Percentiles rank a stretch among this genome's conserved stretches.
phyloP scores from a whole-genome alignment of 2,888 invertebrate genomes.

The Galerucella pusilla region DNA sequence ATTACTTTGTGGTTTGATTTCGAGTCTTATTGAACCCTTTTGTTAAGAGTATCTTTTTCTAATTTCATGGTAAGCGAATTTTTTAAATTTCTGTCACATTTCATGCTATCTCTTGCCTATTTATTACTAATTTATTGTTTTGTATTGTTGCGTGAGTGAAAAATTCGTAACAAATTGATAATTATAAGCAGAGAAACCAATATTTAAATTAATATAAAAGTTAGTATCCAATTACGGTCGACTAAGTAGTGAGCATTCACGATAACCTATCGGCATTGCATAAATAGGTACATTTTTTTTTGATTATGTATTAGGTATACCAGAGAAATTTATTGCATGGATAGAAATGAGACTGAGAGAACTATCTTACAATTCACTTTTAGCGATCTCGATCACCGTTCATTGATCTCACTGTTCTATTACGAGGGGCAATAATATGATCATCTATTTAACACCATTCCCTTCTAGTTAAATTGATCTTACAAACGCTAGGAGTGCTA shows the following conservation, averaged over 20 bases:
- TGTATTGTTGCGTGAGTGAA: not conserved
- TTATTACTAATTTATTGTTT: too few relatives aligned
- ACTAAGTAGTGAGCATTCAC: not conserved
- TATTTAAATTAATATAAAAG: not conserved
- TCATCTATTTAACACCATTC: not conserved
- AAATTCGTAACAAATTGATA: not conserved
- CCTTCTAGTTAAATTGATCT: not conserved
- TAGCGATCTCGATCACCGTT: constrained; percentile 13
- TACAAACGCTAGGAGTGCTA: not conserved
- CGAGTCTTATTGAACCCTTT: too few relatives aligned
- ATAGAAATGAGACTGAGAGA: not conserved
- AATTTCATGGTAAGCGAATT: too few relatives aligned
- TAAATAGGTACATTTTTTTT: constrained; percentile 6
- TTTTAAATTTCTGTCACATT: too few relatives aligned
- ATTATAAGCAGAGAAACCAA: not conserved
- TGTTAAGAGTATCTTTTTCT: too few relatives aligned
- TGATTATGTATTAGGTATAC: constrained; percentile 4
- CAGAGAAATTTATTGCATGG: constrained; percentile 8
- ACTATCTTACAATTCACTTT: constrained; percentile 7
- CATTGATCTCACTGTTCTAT: constrained; percentile 2
- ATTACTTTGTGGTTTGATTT: too few relatives aligned
- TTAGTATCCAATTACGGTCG: not conserved
- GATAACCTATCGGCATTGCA: not conserved
- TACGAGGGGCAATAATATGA: not conserved
- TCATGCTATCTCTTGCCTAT: too few relatives aligned